A percentile compares a stretch with the other conserved stretches of the same genome.
Evolutionary conservation across 2,888 invertebrate genomes (phyloP).

Genomic region (Heliconius ismenius): DNA sequence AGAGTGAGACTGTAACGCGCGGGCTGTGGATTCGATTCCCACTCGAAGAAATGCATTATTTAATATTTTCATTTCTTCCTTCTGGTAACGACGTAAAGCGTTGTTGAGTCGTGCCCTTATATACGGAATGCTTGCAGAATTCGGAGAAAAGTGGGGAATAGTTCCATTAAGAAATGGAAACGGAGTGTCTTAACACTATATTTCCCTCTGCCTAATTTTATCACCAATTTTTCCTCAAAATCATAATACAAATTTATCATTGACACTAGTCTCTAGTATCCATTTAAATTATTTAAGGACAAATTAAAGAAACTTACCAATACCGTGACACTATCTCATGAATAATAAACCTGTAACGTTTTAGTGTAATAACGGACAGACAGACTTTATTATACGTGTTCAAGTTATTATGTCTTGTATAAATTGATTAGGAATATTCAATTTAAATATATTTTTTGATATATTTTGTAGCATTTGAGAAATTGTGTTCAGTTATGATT

Average conservation of each 20-base stretch:
- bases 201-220: neutral
- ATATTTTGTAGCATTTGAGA: no score
- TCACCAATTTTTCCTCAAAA: no score
- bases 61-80: neutral
- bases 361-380: neutral
- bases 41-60: no score
- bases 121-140: neutral
- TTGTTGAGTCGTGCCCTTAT: neutral
- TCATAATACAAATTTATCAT: neutral
- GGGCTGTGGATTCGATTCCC: neutral
- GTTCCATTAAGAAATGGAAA: no score
- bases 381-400: neutral
- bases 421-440: neutral
- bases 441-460: neutral
- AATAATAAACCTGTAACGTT: neutral
- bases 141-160: no score
- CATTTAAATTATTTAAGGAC: neutral
- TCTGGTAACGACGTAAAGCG: neutral
- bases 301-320: neutral
- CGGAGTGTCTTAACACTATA: neutral
- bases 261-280: neutral
- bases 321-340: neutral
- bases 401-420: neutral
- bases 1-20: no score
- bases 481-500: no score